phyloP scores from a whole-genome alignment of 1,140 invertebrate genomes.

The Dendroctonus ponderosae region DNA sequence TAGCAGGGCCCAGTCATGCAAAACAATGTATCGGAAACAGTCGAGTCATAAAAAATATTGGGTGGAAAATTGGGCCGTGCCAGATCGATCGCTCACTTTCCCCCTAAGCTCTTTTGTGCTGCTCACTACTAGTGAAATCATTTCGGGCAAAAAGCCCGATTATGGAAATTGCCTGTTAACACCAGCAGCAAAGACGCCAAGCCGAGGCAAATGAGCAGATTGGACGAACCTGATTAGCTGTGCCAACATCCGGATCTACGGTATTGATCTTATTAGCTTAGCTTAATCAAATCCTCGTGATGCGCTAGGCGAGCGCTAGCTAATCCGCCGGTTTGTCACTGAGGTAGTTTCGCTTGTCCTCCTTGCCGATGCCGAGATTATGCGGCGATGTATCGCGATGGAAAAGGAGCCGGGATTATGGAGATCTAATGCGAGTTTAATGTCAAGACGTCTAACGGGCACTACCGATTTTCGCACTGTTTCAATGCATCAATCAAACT shows the following conservation, averaged over 20 bases:
- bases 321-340: slow-evolving; percentile 31
- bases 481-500: too few relatives aligned
- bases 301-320: slow-evolving; percentile 15
- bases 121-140: not conserved
- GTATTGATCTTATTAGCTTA: slow-evolving; percentile 44
- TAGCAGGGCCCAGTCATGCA: slow-evolving; percentile 10
- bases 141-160: not conserved
- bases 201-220: slow-evolving; percentile 31
- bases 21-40: slow-evolving; percentile 16
- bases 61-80: slow-evolving; percentile 15
- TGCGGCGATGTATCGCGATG: slow-evolving; percentile 16
- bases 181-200: not conserved
- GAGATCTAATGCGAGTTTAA: slow-evolving; percentile 10
- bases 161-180: not conserved
- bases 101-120: not conserved
- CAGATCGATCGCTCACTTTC: slow-evolving; percentile 11
- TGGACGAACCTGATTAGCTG: slow-evolving; percentile 37
- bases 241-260: slow-evolving; percentile 27
- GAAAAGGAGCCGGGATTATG: slow-evolving; percentile 13
- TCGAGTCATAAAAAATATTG: slow-evolving; percentile 22
- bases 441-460: not conserved
- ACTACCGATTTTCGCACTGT: too few relatives aligned
- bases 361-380: slow-evolving; percentile 15
- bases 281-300: slow-evolving; percentile 37
- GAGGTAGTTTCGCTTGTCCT: slow-evolving; percentile 23